phyloP scores from a whole-genome alignment of 2,797 vertebrate genomes.

The Atherinosoma microstoma region DNA sequence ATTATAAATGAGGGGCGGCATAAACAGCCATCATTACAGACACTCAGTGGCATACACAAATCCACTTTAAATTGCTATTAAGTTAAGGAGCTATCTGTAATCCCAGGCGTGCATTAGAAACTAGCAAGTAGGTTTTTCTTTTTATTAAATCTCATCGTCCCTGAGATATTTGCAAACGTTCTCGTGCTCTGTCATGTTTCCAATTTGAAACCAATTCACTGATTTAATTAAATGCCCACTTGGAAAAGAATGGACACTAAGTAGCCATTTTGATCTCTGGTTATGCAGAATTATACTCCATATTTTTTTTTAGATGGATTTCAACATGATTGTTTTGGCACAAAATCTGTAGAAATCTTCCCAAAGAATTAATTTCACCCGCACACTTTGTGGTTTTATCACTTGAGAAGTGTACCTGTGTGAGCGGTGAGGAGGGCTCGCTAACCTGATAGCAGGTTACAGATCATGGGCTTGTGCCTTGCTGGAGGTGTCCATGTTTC shows the following conservation, averaged over 20 bases:
- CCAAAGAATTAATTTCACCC: conserved; percentile 3
- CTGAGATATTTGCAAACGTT: conserved; percentile 80
- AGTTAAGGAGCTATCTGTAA: conserved; percentile 88
- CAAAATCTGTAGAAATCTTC: neutral
- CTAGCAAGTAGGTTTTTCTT: conserved; percentile 75
- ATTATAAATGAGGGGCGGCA: conserved; percentile 94
- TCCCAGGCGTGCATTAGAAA: conserved; percentile 82
- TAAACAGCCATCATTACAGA: conserved; percentile 90
- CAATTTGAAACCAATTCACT: conserved; percentile 75
- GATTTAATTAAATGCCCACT: conserved; percentile 82
- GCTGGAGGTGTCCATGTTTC: conserved; percentile 70
- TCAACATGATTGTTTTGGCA: conserved; percentile 34
- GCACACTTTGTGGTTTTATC: conserved; percentile 20
- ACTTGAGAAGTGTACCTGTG: conserved; percentile 33
- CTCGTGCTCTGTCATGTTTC: conserved; percentile 78
- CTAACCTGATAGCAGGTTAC: conserved; percentile 59
- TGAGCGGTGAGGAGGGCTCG: conserved; percentile 35
- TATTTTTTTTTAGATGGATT: conserved; percentile 52
- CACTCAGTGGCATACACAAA: conserved; percentile 88
- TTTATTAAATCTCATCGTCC: conserved; percentile 83
- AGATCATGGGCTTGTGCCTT: conserved; percentile 36
- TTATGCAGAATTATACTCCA: conserved; percentile 49
- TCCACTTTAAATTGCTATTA: conserved; percentile 91
- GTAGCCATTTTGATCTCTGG: conserved; percentile 68
- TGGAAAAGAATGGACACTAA: conserved; percentile 75